These are phyloP conservation scores for Schizopygopsis pylzovi DNA, from an alignment of 2,797 vertebrate genomes.

Conservation along the genomic window DNA sequence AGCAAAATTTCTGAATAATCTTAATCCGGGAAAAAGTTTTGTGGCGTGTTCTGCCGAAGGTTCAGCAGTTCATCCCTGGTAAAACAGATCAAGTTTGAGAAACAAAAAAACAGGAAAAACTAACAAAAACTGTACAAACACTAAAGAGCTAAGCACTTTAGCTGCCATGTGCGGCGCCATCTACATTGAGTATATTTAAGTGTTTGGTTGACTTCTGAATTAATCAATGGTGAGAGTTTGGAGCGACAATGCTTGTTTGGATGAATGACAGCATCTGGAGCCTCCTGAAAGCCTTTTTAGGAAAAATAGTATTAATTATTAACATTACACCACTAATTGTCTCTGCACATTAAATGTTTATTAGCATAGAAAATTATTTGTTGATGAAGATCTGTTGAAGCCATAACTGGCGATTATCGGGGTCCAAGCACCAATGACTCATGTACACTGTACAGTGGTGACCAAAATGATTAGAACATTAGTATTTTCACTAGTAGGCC, in stretches of 20 bases:
- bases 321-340: background rate
- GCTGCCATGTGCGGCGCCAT: too few relatives aligned
- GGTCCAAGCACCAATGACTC: background rate
- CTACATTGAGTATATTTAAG: background rate
- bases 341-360: background rate
- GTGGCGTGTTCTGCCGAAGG: too few relatives aligned
- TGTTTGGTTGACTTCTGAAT: background rate
- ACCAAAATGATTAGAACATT: background rate
- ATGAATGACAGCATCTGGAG: background rate
- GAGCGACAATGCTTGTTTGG: background rate
- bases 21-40: too few relatives aligned
- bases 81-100: too few relatives aligned
- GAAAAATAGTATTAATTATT: background rate
- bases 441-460: background rate
- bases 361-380: background rate
- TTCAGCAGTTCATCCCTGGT: too few relatives aligned
- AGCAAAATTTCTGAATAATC: too few relatives aligned
- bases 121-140: too few relatives aligned
- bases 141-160: too few relatives aligned
- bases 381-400: background rate
- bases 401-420: background rate
- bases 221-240: background rate
- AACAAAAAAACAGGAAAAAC: too few relatives aligned
- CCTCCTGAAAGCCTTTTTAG: background rate
- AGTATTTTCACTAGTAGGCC: too few relatives aligned